Percentiles rank a stretch among this genome's conserved stretches.
Conservation (phyloP, 2,888 invertebrate species). For the Drosophila demipolita region DNA sequence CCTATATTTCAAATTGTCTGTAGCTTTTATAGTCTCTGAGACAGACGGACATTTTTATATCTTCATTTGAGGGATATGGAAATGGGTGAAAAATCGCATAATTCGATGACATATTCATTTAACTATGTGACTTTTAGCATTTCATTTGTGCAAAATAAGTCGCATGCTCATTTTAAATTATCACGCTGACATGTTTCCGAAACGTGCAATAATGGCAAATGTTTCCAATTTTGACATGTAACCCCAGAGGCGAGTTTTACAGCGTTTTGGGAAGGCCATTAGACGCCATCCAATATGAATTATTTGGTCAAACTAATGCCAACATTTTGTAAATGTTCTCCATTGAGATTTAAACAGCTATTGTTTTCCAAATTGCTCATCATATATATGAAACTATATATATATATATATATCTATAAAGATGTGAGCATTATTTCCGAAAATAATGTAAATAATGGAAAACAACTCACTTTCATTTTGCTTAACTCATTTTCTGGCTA, state of each 20-base stretch:
- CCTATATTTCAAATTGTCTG: no score
- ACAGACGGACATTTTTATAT: no score
- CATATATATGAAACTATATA: neutral
- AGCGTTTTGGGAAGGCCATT: slow-evolving; percentile 37
- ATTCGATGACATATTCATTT: slow-evolving; percentile 53
- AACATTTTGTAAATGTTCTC: neutral
- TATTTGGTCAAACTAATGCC: neutral
- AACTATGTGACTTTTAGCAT: slow-evolving; percentile 64
- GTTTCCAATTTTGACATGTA: slow-evolving; percentile 49
- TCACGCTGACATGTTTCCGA: slow-evolving; percentile 73
- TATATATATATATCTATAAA: neutral
- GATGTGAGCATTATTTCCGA: neutral
- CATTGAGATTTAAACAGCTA: neutral
- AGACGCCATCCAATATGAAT: slow-evolving; percentile 11
- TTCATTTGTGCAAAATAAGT: slow-evolving; percentile 42
- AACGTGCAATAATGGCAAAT: slow-evolving; percentile 67
- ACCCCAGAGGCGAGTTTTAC: slow-evolving; percentile 11
- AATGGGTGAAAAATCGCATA: slow-evolving; percentile 25
- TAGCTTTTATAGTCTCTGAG: no score
- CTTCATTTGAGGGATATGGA: neutral
- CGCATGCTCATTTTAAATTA: slow-evolving; percentile 51
- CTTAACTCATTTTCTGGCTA: neutral
- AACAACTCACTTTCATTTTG: neutral
- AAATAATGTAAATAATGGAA: neutral
- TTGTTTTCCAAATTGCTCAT: neutral